phyloP scores from a whole-genome alignment of 2,113 vertebrate genomes.

The Steatornis caripensis region DNA sequence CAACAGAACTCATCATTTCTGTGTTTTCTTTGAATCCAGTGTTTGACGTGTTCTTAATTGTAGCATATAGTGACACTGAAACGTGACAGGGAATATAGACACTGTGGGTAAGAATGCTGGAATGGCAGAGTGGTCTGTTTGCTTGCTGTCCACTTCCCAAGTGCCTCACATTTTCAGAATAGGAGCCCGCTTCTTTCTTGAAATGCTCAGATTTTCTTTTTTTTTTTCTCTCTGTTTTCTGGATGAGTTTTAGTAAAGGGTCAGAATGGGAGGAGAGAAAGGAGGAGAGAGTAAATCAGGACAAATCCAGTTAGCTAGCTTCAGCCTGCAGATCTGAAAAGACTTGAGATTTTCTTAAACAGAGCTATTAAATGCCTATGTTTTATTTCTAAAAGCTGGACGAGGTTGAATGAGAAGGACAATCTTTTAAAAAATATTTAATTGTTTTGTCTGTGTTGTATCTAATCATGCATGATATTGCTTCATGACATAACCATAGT shows the following conservation, averaged over 20 bases:
- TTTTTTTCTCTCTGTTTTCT: not conserved
- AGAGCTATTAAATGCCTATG: not conserved
- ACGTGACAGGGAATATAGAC: not conserved
- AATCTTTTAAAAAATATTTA: slow-evolving; percentile 21
- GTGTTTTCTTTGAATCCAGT: not conserved
- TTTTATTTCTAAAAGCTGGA: not conserved
- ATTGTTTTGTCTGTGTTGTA: slow-evolving; percentile 18
- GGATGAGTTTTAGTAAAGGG: not conserved
- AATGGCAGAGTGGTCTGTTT: not conserved
- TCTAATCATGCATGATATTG: slow-evolving; percentile 47
- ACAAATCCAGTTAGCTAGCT: not conserved
- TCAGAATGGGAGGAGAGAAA: not conserved
- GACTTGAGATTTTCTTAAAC: not conserved
- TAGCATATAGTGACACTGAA: not conserved
- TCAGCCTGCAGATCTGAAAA: not conserved
- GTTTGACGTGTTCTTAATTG: not conserved
- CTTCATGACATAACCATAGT: slow-evolving; percentile 52
- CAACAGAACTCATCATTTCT: not conserved
- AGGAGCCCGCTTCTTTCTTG: not conserved
- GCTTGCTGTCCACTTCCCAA: not conserved
- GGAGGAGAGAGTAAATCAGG: not conserved
- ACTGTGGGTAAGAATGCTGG: not conserved
- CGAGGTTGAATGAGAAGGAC: not conserved
- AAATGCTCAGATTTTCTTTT: not conserved
- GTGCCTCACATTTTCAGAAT: not conserved